phyloP scores from a whole-genome alignment of 2,113 vertebrate genomes.

The Heptranchias perlo region DNA sequence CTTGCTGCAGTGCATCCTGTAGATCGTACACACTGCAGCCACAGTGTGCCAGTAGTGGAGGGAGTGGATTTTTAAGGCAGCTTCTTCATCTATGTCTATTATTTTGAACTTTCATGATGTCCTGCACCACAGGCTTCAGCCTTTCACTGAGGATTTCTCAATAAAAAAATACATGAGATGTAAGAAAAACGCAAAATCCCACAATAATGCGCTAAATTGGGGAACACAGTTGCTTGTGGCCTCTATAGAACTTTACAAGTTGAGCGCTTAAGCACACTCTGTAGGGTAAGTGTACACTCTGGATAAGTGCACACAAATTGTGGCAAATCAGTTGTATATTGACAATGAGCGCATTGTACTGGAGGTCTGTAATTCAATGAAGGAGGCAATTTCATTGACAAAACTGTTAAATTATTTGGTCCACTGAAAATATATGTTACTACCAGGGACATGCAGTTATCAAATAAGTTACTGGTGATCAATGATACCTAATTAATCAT shows the following conservation, averaged over 20 bases:
- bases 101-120: not conserved
- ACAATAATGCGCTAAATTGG: not conserved
- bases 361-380: not conserved
- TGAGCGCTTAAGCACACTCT: not conserved
- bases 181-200: not conserved
- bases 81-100: not conserved
- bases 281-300: not conserved
- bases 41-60: not conserved
- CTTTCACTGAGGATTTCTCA: not conserved
- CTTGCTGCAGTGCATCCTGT: not conserved
- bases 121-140: not conserved
- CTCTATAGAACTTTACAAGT: not conserved
- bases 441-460: not conserved
- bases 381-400: not conserved
- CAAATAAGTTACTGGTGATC: constrained; percentile 6
- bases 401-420: constrained; percentile 29
- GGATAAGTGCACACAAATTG: not conserved
- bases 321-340: not conserved
- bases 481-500: constrained; percentile 33
- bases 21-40: not conserved
- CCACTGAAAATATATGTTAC: not conserved
- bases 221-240: not conserved
- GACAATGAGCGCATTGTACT: not conserved
- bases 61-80: not conserved
- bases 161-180: not conserved